Base-by-base conservation (phyloP, 2,888 invertebrate species). In the Papilio gigon region DNA sequence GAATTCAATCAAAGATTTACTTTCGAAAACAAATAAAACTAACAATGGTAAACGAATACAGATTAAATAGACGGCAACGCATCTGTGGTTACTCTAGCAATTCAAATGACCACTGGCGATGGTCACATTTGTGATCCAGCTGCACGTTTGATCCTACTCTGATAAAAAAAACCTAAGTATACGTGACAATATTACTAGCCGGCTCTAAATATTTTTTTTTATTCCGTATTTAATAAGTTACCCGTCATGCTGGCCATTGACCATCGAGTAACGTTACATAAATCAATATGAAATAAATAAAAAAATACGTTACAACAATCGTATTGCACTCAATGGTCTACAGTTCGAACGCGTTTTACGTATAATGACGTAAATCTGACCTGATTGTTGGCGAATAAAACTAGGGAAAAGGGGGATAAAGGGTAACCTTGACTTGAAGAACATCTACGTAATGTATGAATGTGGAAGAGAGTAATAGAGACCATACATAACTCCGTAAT, bases 301-400 rank as follows among this genome's bases (percentile, higher is more conserved):
- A 6, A 17, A 17, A 11, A 35, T 35, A 20, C 20, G 4, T 44
- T 47, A 47, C 22, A 22, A 22, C 22, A 47, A 47, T 22, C 22
- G 22, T 12, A 47, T 47, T 22, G 47, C 11, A 20, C 11, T 47
- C 22, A 47, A 44, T 42, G 40, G 4, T n/a, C 6, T 40, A 9
- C 9, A 9, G 0, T 22, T 22, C 47, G 20, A n/a, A 20, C 2
- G 47, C 22, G 9, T 47, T 22, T 9, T 22, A 47, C 22, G 47
- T 22, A 47, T 47, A 22, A 47, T 47, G 47, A 47, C 47, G 44
- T 9, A 47, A 47, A 47, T 47, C 47, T 47, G 47, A 47, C 47
- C 47, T 22, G 11, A 47, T 47, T 47, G 47, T 47, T 47, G 22
- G 47, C 12, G 22, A 44, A 47, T 47, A 47, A 47, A 47, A 35